These are phyloP conservation scores for Carlito syrichta DNA, from an alignment of 2,113 vertebrate genomes.

Conservation along the genomic window DNA sequence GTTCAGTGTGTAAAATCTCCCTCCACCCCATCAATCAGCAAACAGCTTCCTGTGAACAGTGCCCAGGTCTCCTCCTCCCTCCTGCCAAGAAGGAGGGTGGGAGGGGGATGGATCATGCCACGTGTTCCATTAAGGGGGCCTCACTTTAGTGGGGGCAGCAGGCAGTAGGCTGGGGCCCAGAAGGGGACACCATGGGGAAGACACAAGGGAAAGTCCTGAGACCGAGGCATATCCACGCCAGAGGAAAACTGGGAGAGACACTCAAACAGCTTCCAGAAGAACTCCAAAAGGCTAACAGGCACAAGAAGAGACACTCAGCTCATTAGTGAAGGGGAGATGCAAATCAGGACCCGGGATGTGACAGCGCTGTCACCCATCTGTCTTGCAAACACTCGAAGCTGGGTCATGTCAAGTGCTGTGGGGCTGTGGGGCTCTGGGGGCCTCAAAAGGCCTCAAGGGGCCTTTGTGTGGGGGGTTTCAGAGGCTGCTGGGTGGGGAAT, in stretches of 20 bases:
- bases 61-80: neutral
- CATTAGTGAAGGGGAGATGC: neutral
- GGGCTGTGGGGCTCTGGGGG: neutral
- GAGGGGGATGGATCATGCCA: accelerated
- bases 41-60: neutral
- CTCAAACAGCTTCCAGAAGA: neutral
- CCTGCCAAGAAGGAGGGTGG: neutral
- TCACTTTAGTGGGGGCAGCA: neutral
- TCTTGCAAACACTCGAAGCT: neutral
- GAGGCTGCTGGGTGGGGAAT: too few relatives aligned
- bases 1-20: neutral
- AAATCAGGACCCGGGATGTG: neutral
- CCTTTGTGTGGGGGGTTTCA: too few relatives aligned
- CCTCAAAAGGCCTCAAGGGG: neutral
- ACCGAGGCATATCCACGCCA: too few relatives aligned
- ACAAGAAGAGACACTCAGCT: neutral
- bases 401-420: neutral
- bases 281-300: neutral
- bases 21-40: neutral
- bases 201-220: neutral
- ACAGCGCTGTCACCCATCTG: neutral
- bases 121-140: too few relatives aligned
- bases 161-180: neutral
- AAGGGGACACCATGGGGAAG: accelerated
- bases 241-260: neutral